These are phyloP conservation scores for Spilarctia lutea DNA, from an alignment of 2,888 invertebrate genomes.

Conservation along the genomic window DNA sequence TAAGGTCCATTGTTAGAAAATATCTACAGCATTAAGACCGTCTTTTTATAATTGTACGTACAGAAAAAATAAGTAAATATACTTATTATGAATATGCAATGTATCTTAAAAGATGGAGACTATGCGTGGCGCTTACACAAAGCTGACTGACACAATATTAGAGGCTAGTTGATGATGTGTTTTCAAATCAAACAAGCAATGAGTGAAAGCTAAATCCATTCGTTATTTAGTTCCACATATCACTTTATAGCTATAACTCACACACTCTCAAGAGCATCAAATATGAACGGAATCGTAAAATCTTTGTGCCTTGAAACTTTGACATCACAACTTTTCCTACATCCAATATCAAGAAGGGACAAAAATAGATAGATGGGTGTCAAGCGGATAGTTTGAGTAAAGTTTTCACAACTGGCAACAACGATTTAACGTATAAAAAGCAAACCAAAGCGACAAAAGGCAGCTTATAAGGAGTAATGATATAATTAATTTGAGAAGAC, in stretches of 20 bases:
- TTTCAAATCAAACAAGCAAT: no score
- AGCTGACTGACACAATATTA: no score
- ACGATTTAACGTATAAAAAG: background rate
- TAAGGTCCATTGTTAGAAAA: no score
- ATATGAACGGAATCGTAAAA: conserved; percentile 40
- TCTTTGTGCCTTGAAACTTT: conserved; percentile 42
- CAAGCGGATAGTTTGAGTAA: background rate
- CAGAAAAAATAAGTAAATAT: no score
- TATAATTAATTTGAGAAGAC: background rate
- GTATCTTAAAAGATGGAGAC: no score
- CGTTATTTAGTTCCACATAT: background rate
- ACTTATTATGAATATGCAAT: no score
- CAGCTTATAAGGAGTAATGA: background rate
- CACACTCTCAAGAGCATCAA: conserved; percentile 31
- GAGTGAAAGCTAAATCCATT: no score
- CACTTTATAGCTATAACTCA: conserved; percentile 30
- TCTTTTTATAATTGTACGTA: no score
- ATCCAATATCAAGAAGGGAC: conserved; percentile 36
- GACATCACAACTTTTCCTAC: conserved; percentile 40
- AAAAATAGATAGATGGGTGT: conserved; percentile 16
- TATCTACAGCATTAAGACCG: no score
- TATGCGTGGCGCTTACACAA: no score
- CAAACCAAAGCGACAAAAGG: background rate
- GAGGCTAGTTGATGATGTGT: no score
- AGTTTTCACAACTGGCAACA: conserved; percentile 23